Evolutionary conservation across 2,113 vertebrate species (phyloP).

Genomic region (Alouatta palliata): DNA sequence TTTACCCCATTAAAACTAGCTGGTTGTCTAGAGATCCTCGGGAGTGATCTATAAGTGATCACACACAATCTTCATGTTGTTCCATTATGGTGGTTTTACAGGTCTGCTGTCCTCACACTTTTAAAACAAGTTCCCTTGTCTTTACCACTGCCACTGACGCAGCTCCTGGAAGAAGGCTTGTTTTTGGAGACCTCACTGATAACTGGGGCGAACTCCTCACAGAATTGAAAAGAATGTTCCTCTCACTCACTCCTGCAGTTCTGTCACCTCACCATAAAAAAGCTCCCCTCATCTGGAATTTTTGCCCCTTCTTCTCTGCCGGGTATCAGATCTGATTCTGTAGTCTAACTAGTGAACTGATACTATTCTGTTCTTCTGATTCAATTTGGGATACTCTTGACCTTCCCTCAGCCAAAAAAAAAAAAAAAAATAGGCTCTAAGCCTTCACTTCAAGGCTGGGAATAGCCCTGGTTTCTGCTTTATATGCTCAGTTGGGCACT

Average conservation of each 20-base stretch:
- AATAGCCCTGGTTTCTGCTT: background rate
- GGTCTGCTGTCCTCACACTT: background rate
- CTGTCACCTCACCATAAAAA: background rate
- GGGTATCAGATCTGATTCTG: background rate
- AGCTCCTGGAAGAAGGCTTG: background rate
- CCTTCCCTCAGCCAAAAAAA: background rate
- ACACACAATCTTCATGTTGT: background rate
- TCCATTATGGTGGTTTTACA: background rate
- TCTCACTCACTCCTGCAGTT: background rate
- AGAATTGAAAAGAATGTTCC: background rate
- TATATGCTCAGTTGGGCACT: background rate
- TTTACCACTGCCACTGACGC: too few relatives aligned
- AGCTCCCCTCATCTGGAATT: background rate
- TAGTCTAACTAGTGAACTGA: background rate
- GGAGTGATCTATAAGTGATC: background rate
- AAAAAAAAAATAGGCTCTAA: background rate
- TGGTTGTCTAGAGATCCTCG: background rate
- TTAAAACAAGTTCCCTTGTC: background rate
- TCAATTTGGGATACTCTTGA: background rate
- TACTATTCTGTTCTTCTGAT: background rate
- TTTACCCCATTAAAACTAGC: background rate
- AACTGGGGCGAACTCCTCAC: background rate
- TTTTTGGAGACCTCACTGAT: fast-evolving
- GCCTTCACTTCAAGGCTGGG: background rate
- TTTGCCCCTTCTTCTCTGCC: background rate